Evolutionary conservation across 2,113 vertebrate species (phyloP), one percentile per base, ranked within the genome.

Genomic region (Thunnus thynnus): DNA sequence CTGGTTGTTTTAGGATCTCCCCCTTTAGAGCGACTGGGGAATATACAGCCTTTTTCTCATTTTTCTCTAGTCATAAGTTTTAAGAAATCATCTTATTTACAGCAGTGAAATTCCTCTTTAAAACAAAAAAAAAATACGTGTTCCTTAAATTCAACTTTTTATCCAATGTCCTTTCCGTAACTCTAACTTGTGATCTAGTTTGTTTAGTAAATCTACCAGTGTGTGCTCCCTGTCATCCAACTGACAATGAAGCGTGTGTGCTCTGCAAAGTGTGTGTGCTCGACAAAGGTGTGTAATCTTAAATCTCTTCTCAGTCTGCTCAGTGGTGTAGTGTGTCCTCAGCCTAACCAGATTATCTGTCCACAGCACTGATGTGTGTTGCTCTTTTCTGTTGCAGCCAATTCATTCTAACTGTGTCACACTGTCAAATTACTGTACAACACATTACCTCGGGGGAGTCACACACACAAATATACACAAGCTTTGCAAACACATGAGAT

Each of bases 271-370:
- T 27, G 60, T 46, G 46, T 54, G 12, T 30, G 41, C 57, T 65
- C 72, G 7, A 17, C 44, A 50, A 61, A 76, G 30, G 48, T 27
- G 60, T 46, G 46, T 54, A 75, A 83, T 83, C 76, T 75, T 18
- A 27, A 83, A 77, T 83, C 46, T 83, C 30, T 66, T 56, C 62
- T 61, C 73, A 30, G 67, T 63, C 63, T 47, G 63, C 56, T 84
- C 51, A 0, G 18, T 2, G 32, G 48, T 46, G 58, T 32, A 20
- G 54, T 58, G 78, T 62, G 46, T 70, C 75, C 63, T 27, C 25
- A 22, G 44, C 44, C 71, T 63, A 66, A 81, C 51, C 62, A 58
- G 66, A 82, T 82, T 86, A 80, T 77, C 78, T 56, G 69, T 74
- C 63, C 63, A 11, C 66, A 46, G 61, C 56, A 13, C 17, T 27